phyloP scores from a whole-genome alignment of 2,113 vertebrate genomes.

The Zapornia atra region DNA sequence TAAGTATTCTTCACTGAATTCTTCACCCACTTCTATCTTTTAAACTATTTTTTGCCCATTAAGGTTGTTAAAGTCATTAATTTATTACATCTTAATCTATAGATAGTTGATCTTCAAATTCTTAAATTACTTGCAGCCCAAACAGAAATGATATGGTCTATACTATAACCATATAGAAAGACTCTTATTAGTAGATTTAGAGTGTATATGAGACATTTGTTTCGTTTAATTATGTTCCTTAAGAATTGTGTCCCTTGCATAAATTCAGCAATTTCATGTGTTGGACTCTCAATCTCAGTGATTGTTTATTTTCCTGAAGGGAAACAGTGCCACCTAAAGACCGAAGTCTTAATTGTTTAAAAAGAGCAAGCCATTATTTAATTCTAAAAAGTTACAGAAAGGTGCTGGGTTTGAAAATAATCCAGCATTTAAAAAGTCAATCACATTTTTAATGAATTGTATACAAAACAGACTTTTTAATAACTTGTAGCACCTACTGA shows the following conservation, averaged over 20 bases:
- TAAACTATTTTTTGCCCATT: not conserved
- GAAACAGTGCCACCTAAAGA: constrained; percentile 66
- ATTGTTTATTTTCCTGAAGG: not conserved
- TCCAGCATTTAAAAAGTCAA: not conserved
- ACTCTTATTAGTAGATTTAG: not conserved
- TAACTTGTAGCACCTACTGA: not conserved
- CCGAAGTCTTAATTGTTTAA: not conserved
- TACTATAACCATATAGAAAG: not conserved
- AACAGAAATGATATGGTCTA: not conserved
- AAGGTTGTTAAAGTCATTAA: constrained; percentile 15
- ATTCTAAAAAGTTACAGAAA: not conserved
- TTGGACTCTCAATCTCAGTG: not conserved
- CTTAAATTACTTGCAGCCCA: not conserved
- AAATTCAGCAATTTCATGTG: not conserved
- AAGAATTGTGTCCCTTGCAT: not conserved
- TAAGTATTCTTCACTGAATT: not conserved
- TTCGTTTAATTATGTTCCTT: not conserved
- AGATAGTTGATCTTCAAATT: constrained; percentile 15
- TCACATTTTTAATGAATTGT: not conserved
- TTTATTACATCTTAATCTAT: not conserved
- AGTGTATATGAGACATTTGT: not conserved
- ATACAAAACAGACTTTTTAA: not conserved
- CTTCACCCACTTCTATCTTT: not conserved
- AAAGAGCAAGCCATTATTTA: not conserved
- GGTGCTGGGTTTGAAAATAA: not conserved